Evolutionary conservation across 2,888 invertebrate species (phyloP), one percentile per base, ranked within the genome.

Genomic region (Caenorhabditis sp.): DNA sequence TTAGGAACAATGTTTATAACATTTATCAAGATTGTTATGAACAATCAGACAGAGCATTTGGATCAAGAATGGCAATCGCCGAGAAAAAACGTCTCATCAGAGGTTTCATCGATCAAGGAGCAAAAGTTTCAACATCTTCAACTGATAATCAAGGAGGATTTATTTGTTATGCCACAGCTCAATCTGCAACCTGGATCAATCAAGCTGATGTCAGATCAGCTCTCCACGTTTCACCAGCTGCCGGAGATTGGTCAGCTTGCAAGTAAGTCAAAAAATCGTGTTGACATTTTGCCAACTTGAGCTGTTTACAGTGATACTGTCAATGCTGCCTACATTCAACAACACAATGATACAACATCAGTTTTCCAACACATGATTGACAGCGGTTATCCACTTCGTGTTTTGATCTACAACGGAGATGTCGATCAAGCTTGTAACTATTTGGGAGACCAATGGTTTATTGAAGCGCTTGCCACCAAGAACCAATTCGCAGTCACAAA

Each of bases 371-470:
- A 70, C 54, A 81, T 81, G 51, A 50, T 76, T 17, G 69, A 78
- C 51, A 66, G 17, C 12, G 21, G 27, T 36, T 77, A 83, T 57
- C 81, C 81, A 21, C 68, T 84, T 10, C 75, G 79, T 21, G 77
- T 84, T 54, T 60, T 84, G 10, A 75, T 84, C 62, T 84, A 84
- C 75, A 84, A 84, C 66, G 84, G 84, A 61, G 84, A 84, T 49
- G 79, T 82, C 23, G 83, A 83, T 59, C 71, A 74, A 36, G 82
- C 82, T 51, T 84, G 84, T 68, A 83, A 84, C 66, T 82, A 78
- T 66, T 66, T 84, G 37, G 82, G 84, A 54, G 84, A 84, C 36
- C 83, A 84, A 64, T 84, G 84, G 84, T 82, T 83, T 61, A 77
- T 83, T 54, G 83, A 83, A 54, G 76, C 66, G 1, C 64, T 80